phyloP scores from a whole-genome alignment of 2,888 invertebrate genomes.

The Eupeodes latifasciatus region DNA sequence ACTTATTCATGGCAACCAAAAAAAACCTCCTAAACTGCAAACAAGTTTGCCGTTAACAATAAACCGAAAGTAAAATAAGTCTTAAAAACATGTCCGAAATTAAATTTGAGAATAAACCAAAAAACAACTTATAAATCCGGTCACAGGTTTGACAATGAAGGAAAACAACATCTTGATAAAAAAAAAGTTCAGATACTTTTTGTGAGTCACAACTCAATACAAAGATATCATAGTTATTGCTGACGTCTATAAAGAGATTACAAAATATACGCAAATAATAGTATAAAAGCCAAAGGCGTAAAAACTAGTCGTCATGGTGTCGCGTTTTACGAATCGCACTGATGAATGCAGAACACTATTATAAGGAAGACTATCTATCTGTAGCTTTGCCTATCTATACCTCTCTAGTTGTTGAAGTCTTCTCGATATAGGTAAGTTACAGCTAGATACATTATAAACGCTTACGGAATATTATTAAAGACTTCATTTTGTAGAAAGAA shows the following conservation, averaged over 20 bases:
- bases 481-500: constrained; percentile 28
- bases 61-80: not conserved
- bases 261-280: not conserved
- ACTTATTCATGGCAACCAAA: constrained; percentile 4
- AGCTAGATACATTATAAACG: constrained; percentile 22
- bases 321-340: constrained; percentile 37
- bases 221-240: not conserved
- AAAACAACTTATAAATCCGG: constrained; percentile 55
- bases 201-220: constrained; percentile 50
- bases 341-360: constrained; percentile 52
- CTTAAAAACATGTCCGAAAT: constrained; percentile 34
- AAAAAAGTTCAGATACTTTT: not conserved
- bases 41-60: constrained; percentile 36
- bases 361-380: constrained; percentile 7
- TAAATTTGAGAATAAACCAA: constrained; percentile 21
- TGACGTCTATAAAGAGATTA: not conserved
- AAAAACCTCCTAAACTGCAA: constrained; percentile 1
- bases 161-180: constrained; percentile 64
- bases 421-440: constrained; percentile 10
- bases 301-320: constrained; percentile 22
- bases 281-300: not conserved
- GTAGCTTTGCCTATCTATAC: not conserved
- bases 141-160: constrained; percentile 55
- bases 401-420: not conserved
- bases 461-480: constrained; percentile 10